These are phyloP conservation scores for Pristionchus japonicus DNA, from an alignment of 2,888 invertebrate species.

Conservation along the genomic window DNA sequence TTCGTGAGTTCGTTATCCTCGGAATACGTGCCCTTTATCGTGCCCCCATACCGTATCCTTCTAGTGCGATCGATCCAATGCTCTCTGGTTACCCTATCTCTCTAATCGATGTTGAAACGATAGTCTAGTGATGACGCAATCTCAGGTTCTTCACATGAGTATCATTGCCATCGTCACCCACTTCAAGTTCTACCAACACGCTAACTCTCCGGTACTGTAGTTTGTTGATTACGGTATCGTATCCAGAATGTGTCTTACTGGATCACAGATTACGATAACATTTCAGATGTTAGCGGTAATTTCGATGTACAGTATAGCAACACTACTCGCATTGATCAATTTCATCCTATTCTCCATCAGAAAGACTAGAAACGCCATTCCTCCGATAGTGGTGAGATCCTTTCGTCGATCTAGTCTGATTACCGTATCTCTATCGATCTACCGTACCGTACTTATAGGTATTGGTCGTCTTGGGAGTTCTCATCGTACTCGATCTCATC, in stretches of 20 bases:
- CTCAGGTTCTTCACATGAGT: slow-evolving; percentile 37
- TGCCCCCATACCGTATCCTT: neutral
- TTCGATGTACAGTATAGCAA: slow-evolving; percentile 15
- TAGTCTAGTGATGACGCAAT: neutral
- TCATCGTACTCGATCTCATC: slow-evolving; percentile 34
- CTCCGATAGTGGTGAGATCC: slow-evolving; percentile 20
- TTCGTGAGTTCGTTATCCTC: neutral
- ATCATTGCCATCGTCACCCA: slow-evolving; percentile 8
- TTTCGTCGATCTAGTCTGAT: neutral
- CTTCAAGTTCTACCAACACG: slow-evolving; percentile 14
- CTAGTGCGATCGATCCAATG: too few relatives aligned
- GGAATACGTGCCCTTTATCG: too few relatives aligned
- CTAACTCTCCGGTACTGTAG: neutral
- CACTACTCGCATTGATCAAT: neutral
- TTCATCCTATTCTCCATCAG: slow-evolving; percentile 38
- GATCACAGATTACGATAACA: neutral
- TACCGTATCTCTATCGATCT: neutral
- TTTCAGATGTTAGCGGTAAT: neutral
- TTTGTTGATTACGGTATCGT: neutral
- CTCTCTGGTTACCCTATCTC: too few relatives aligned
- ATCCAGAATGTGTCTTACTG: neutral
- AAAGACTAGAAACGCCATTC: slow-evolving; percentile 34
- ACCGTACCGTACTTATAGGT: neutral
- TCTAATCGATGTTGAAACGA: too few relatives aligned
- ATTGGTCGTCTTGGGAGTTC: neutral